phyloP scores from a whole-genome alignment of 1,140 invertebrate species.

The Melipona quadrifasciata region DNA sequence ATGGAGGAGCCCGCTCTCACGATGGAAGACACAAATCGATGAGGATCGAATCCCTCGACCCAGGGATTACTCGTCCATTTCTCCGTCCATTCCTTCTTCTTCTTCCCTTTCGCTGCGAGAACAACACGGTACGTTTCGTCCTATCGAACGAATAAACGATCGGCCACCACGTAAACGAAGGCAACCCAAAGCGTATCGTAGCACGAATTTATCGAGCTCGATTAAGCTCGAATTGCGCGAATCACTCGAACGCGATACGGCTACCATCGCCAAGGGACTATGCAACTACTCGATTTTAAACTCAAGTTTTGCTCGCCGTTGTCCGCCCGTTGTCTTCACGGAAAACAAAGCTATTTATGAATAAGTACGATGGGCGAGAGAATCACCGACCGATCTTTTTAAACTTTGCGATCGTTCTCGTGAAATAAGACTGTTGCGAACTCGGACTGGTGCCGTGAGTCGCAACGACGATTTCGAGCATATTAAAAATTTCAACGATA shows the following conservation, averaged over 20 bases:
- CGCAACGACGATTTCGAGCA: not conserved
- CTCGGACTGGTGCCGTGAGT: not conserved
- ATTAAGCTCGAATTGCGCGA: slow-evolving; percentile 35
- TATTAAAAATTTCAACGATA: not conserved
- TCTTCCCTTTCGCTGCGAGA: not conserved
- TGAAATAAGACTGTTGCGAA: not conserved
- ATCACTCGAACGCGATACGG: slow-evolving; percentile 19
- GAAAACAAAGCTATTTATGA: not conserved
- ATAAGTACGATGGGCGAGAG: not conserved
- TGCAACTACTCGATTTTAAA: not conserved
- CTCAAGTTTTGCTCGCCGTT: not conserved
- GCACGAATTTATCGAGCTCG: slow-evolving; percentile 48
- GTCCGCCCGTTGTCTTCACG: not conserved
- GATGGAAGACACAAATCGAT: not conserved
- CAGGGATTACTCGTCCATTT: too few species aligned
- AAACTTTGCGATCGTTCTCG: not conserved
- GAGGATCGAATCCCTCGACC: not conserved
- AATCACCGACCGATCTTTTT: not conserved
- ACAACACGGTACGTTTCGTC: slow-evolving; percentile 16
- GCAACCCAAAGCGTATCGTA: slow-evolving; percentile 30
- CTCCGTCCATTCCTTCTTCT: not conserved
- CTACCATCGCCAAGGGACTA: not conserved
- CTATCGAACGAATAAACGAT: slow-evolving; percentile 5
- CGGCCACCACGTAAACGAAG: slow-evolving; percentile 38
- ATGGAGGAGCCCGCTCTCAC: not conserved